These are phyloP conservation scores for Ferdinandea cuprea DNA, from an alignment of 2,888 invertebrate species.

Conservation along the genomic window DNA sequence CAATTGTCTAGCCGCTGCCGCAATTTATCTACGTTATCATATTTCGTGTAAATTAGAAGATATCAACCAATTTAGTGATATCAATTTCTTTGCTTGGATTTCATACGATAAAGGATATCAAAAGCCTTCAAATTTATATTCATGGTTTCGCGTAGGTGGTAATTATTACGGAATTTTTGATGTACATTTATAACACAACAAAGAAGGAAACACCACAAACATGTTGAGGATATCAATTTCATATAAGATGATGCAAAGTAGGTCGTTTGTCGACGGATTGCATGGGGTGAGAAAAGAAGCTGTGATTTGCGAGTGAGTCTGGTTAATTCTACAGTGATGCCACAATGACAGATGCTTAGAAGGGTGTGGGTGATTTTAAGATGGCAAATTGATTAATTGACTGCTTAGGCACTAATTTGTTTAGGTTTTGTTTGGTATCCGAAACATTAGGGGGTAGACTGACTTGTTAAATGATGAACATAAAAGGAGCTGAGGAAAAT, in stretches of 20 bases:
- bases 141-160: background rate
- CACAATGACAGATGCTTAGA: constrained; percentile 9
- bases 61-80: constrained; percentile 14
- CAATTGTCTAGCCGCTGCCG: background rate
- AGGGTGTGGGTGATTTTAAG: constrained; percentile 43
- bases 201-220: background rate
- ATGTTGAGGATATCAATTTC: background rate
- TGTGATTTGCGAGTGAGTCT: constrained; percentile 11
- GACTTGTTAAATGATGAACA: constrained; percentile 55
- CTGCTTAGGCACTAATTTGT: constrained; percentile 41
- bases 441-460: constrained; percentile 22
- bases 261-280: constrained; percentile 22
- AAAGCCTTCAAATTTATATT: constrained; percentile 7
- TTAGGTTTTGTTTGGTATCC: constrained; percentile 4
- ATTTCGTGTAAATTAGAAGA: constrained; percentile 8
- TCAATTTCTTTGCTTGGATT: constrained; percentile 11
- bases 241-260: constrained; percentile 13
- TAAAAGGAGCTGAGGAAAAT: constrained; percentile 5
- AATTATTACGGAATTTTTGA: no score
- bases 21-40: constrained; percentile 24
- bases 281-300: background rate
- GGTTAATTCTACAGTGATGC: constrained; percentile 14
- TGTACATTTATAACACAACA: background rate
- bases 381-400: constrained; percentile 67
- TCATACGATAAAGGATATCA: background rate